Evolutionary conservation across 2,888 invertebrate genomes (phyloP), one percentile per base, ranked within the genome.

Genomic region (Drosophila eohydei): DNA sequence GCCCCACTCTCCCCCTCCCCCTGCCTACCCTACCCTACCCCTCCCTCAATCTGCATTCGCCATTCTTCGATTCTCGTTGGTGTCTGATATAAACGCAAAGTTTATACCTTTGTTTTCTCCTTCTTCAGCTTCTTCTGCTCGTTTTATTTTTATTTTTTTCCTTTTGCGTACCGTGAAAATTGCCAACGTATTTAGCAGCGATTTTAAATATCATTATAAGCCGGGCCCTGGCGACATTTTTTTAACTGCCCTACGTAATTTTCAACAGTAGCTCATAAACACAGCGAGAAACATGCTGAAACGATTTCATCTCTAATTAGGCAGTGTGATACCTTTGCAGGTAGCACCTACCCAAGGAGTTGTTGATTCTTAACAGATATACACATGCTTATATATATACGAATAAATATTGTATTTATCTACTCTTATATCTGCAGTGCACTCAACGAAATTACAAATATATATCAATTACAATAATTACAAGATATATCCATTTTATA

Each of bases 201-300:
- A 71, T 70, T 89, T 85, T 85, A 88, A 85, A 85, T 89, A 88
- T 85, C 89, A 85, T 89, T 85, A 85, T 85, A 85, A 83, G 59
- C 46, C 52, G 34, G 52, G 57, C 56, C 58, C 52, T 43, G 74
- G n/a, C 60, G 52, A 54, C 74, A 80, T 83, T 72, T 87, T 66
- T 55, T 14, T 30, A 34, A 36, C 34, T 51, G 63, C 65, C 69
- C 71, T 63, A 88, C 88, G 89, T 84, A 82, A 88, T 82, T 89
- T 77, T 71, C 36, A 71, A 62, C 84, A 74, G 88, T 81, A 80
- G 79, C 81, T 78, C 80, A 74, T 74, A 79, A 79, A 78, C 40
- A 78, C 67, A 55, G 30, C 21, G 50, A 26, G 28, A 41, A 65
- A 68, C 74, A 74, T 51, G 80, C 30, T 50, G 5, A 41, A 71